Conservation (phyloP, 1,140 invertebrate genomes). For the Planococcus citri region DNA sequence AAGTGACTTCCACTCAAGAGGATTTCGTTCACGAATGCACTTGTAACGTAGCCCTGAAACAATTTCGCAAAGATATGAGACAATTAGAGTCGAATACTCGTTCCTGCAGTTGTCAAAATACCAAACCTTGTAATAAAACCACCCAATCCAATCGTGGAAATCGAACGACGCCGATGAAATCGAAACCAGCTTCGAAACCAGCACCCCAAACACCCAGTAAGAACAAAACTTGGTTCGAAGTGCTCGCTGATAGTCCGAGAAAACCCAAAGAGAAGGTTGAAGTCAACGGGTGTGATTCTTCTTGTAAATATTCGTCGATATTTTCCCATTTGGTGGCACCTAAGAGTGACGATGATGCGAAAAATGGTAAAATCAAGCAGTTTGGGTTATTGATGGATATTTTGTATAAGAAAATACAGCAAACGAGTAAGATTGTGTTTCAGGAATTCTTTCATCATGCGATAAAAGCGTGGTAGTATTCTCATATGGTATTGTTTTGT, state of each 20-base stretch:
- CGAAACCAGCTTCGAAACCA: background rate
- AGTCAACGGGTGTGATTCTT: background rate
- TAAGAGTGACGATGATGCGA: background rate
- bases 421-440: background rate
- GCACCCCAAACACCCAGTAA: background rate
- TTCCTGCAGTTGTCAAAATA: background rate
- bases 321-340: background rate
- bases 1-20: background rate
- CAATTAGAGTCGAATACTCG: background rate
- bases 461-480: no score
- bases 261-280: background rate
- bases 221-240: constrained; percentile 10
- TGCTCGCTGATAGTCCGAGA: background rate
- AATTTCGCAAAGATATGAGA: background rate
- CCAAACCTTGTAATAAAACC: background rate
- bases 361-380: background rate
- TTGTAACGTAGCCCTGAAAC: background rate
- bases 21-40: background rate
- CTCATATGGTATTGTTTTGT: background rate
- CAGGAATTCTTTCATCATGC: background rate
- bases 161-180: background rate
- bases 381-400: constrained; percentile 1
- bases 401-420: background rate
- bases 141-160: background rate
- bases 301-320: background rate